phyloP scores from a whole-genome alignment of 1,140 invertebrate species.

The Helicoverpa armigera region DNA sequence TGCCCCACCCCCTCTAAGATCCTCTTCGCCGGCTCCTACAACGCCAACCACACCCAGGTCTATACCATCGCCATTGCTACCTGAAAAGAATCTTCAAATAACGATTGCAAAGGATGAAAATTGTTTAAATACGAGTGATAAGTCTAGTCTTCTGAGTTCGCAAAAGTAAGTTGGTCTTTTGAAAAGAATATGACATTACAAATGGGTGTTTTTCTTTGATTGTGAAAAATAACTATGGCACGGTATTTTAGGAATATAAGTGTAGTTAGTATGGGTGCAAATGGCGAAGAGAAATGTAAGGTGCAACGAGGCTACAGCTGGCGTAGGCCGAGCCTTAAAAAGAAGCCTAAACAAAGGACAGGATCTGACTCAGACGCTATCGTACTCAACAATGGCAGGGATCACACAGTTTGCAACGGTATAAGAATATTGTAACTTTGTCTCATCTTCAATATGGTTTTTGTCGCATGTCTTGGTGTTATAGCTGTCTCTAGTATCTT shows the following conservation, averaged over 20 bases:
- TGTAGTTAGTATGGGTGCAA: slow-evolving; percentile 63
- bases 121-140: slow-evolving; percentile 80
- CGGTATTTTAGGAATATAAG: slow-evolving; percentile 67
- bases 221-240: neutral
- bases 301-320: slow-evolving; percentile 90
- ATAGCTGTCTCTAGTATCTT: neutral
- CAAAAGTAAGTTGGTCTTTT: slow-evolving; percentile 76
- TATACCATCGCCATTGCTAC: slow-evolving; percentile 76
- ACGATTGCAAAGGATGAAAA: slow-evolving; percentile 81
- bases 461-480: neutral
- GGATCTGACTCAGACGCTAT: slow-evolving; percentile 88
- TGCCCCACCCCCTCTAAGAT: slow-evolving; percentile 71
- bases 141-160: slow-evolving; percentile 82
- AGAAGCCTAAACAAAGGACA: slow-evolving; percentile 87
- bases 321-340: slow-evolving; percentile 89
- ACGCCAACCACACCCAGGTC: slow-evolving; percentile 75
- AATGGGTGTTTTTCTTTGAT: too few species aligned
- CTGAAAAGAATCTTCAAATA: slow-evolving; percentile 83
- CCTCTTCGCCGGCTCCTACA: slow-evolving; percentile 65
- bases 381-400: slow-evolving; percentile 89
- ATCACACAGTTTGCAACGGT: slow-evolving; percentile 92
- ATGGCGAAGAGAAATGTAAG: slow-evolving; percentile 84
- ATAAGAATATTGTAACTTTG: slow-evolving; percentile 31
- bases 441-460: neutral
- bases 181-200: neutral